Base-by-base conservation (phyloP, 53 echinoderm and acorn worm species). In the Luidia sarsii region DNA sequence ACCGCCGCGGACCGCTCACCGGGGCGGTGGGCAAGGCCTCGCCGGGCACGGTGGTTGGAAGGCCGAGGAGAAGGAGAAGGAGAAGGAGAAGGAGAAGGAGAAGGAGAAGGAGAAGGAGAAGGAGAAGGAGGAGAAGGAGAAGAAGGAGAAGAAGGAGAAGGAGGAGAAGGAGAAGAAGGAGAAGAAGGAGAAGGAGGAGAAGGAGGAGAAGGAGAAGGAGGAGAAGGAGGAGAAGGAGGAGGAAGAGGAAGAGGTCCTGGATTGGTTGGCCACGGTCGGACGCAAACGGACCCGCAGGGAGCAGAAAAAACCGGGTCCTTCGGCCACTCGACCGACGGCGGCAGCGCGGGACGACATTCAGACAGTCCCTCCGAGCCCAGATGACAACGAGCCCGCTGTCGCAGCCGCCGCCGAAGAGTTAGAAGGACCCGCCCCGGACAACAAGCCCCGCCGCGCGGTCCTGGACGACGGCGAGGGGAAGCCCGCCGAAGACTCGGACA, bases 221-320 rank as follows among this genome's bases (percentile, higher is more conserved):
- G 57, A 35, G 29, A 16, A 20, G 2, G 57, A 75, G 22, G 59
- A 7, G 20, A 37, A 75, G 16, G 4, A 32, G 0, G 7, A 32
- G 0, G 64, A 50, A 2, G 35, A 34, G 7, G 57, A 4, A 9
- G 41, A 65, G 4, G 65, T 65, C 50, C 19, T 39, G 2, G 70
- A 70, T 49, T 50, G 70, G 52, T 9, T 50, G 50, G 29, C 49
- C n/a, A 23, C 2, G 7, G 52, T 51, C 13, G 70, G 52, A 16
- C 48, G 50, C 48, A 51, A 70, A 49, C 50, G 27, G 70, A 70
- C 68, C 24, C n/a, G n/a, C n/a, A n/a, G n/a, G n/a, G n/a, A n/a
- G n/a, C n/a, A n/a, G n/a, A n/a, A n/a, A n/a, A n/a, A n/a, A n/a
- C n/a, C n/a, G n/a, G n/a, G n/a, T n/a, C n/a, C n/a, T n/a, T n/a